These are phyloP conservation scores for Drosophila ironensis DNA, from an alignment of 1,140 invertebrate genomes.

Conservation along the genomic window DNA sequence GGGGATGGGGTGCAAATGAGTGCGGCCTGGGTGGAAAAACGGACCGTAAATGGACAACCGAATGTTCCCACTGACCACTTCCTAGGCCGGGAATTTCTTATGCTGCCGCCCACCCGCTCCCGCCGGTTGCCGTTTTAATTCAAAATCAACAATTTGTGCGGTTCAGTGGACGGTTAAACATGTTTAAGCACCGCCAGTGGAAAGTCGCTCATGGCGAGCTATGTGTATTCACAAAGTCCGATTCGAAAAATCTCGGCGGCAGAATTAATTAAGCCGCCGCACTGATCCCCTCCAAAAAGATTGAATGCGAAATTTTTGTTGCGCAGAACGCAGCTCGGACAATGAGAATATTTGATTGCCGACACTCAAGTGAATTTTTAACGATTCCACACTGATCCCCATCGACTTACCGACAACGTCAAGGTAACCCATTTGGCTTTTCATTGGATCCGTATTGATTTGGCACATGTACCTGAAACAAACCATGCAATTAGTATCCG, in stretches of 20 bases:
- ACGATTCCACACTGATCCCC: background rate
- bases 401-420: constrained; percentile 92
- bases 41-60: constrained; percentile 65
- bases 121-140: constrained; percentile 63
- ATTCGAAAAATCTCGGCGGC: background rate
- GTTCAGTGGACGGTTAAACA: constrained; percentile 78
- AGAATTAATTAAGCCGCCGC: constrained; percentile 14
- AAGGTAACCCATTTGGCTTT: constrained; percentile 92
- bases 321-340: too few relatives aligned
- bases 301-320: too few relatives aligned
- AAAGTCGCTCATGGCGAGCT: constrained; percentile 1
- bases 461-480: constrained; percentile 88
- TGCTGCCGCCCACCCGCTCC: constrained; percentile 8
- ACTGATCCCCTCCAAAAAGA: constrained; percentile 14
- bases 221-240: background rate
- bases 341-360: too few relatives aligned
- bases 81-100: constrained; percentile 59
- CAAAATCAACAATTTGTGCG: constrained; percentile 78
- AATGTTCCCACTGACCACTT: constrained; percentile 31
- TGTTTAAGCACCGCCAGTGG: constrained; percentile 65
- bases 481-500: background rate
- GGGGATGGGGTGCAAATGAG: background rate
- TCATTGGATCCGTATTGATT: constrained; percentile 94
- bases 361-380: background rate
- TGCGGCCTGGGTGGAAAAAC: background rate